These are phyloP conservation scores for Ostrea edulis DNA, from an alignment of 1,140 invertebrate genomes.

Conservation along the genomic window DNA sequence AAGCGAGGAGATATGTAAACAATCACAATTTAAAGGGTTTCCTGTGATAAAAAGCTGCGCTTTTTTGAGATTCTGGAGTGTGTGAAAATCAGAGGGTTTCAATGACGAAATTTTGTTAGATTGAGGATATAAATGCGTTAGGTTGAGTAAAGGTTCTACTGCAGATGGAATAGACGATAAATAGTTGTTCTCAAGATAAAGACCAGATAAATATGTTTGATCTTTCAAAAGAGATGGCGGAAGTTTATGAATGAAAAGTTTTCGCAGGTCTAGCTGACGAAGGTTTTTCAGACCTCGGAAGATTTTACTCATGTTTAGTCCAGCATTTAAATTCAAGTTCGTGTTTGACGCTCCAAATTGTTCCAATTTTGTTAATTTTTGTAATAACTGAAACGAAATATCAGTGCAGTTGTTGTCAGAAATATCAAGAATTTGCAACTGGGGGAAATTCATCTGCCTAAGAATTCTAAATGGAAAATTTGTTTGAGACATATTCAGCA, in stretches of 20 bases:
- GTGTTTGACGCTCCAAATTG: background rate
- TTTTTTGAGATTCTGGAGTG: background rate
- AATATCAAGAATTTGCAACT: background rate
- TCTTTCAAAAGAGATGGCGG: background rate
- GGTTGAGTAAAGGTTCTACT: background rate
- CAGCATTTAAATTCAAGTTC: background rate
- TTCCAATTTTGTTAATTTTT: background rate
- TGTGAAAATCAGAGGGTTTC: background rate
- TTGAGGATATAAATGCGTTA: background rate
- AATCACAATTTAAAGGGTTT: background rate
- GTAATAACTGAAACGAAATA: background rate
- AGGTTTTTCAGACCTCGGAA: background rate
- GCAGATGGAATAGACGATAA: background rate
- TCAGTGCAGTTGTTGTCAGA: background rate
- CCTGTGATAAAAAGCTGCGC: background rate
- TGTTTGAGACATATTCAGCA: background rate
- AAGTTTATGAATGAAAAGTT: background rate
- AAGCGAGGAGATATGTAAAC: background rate
- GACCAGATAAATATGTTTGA: background rate
- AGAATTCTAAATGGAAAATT: background rate
- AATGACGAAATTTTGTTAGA: background rate
- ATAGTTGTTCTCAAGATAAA: background rate
- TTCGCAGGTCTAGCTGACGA: background rate
- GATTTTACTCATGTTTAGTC: background rate
- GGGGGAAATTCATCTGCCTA: background rate